Percentiles rank a stretch among this genome's conserved stretches.
phyloP scores from a whole-genome alignment of 92 coral and sea anemone genomes.

The Desmophyllum pertusum region DNA sequence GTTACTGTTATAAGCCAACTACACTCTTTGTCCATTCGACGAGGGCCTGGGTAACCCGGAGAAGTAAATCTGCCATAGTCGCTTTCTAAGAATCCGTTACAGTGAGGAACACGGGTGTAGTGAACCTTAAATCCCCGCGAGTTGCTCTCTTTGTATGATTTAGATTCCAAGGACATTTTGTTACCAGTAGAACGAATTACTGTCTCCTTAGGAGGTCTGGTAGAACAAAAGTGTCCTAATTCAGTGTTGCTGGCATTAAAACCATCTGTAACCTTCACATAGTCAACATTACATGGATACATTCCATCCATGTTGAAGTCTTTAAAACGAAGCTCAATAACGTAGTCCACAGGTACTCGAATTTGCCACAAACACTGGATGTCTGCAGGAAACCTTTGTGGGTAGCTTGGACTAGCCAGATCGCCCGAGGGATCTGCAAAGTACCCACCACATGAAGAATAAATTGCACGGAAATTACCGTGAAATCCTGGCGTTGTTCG shows the following conservation, averaged over 20 bases:
- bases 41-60: conserved; percentile 66
- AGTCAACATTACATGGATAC: conserved; percentile 71
- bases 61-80: conserved; percentile 73
- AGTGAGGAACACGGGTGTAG: conserved; percentile 70
- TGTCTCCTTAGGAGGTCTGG: conserved; percentile 42
- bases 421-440: conserved; percentile 34
- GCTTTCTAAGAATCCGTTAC: conserved; percentile 63
- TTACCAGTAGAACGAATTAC: conserved; percentile 70
- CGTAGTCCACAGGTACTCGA: conserved; percentile 66
- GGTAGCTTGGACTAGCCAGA: conserved; percentile 71
- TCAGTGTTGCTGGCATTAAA: conserved; percentile 53
- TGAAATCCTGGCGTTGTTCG: conserved; percentile 13
- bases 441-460: conserved; percentile 67
- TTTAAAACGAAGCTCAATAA: conserved; percentile 57
- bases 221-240: conserved; percentile 76
- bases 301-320: conserved; percentile 59
- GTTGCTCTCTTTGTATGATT: conserved; percentile 59
- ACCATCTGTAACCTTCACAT: conserved; percentile 73
- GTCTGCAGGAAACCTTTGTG: conserved; percentile 65
- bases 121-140: conserved; percentile 54
- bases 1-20: conserved; percentile 78
- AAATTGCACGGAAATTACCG: conserved; percentile 62
- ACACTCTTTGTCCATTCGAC: conserved; percentile 55
- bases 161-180: conserved; percentile 64
- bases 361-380: conserved; percentile 75